Base-by-base conservation (phyloP, 2,113 vertebrate species). In the Erythrolamprus reginae region DNA sequence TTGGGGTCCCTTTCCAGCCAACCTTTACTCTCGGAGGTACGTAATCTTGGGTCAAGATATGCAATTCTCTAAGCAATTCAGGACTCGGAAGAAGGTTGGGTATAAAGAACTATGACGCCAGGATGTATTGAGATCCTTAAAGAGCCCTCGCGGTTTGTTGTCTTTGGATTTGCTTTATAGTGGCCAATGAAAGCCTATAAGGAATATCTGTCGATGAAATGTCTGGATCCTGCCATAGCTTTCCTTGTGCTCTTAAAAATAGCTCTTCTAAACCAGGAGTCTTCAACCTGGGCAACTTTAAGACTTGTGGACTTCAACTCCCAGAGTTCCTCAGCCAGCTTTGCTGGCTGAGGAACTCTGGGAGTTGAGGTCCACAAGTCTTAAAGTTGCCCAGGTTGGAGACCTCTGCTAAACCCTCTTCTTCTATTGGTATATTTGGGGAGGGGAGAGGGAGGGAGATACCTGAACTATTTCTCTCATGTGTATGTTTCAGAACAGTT, bases 381-480 rank as follows among this genome's bases (percentile, higher is more conserved):
- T 45, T 45, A 45, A 45, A 45, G 45, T 45, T 45, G 45, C 45
- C 45, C 2, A 45, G 45, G 45, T 45, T 45, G 45, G 45, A 45
- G 45, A 45, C 45, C 45, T 5, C 45, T 45, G 45, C 45, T 0
- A 0, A 28, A 58, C 58, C 89, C 1, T 84, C 93, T 0, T 70
- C 0, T 1, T 52, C 82, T 94, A 91, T 91, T 91, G 61, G 95
- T 94, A 92, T 93, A 77, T 77, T 2, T 77, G 33, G 33, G 70
- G 70, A 38, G 70, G 17, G n/a, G 5, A 38, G 70, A 21, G 17
- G 17, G 70, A 42, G 95, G 94, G 0, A 88, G 90, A 93, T 92
- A 93, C 96, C 96, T 95, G 93, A 93, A 96, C 94, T 94, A 91
- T 88, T 58, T 58, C 38, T 51, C 92, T 94, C 93, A 93, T 96